Base-by-base conservation (phyloP, 2,888 invertebrate genomes). In the Agriopis leucophaearia region DNA sequence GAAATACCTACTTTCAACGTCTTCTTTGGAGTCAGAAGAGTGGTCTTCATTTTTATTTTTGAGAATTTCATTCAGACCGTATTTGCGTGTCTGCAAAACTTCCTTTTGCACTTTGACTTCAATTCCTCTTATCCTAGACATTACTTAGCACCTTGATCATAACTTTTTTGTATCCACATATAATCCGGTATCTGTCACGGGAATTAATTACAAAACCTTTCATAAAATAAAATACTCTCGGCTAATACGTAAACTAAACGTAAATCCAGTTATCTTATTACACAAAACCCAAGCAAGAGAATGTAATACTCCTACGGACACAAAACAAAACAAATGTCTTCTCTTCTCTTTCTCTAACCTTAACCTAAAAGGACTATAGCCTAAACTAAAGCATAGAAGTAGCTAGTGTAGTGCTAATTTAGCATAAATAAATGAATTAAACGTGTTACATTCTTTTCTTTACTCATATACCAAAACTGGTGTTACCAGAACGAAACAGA, bases 91-190 rank as follows among this genome's bases (percentile, higher is more conserved):
- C 72, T 86, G 85, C 73, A 84, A 78, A 58, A 82, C 82, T 77
- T 86, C 83, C 74, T 89, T 90, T 78, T 85, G 85, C 68, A 84
- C 81, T 82, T 87, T 89, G 69, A 87, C 81, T 81, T 89, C 89
- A 64, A 92, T 87, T 78, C 86, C 89, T 77, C 88, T 88, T 75
- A 89, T 91, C 82, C 91, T 90, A 80, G 92, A 92, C 70, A 74
- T 75, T 66, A 66, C 54, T 68, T 59, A 60, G 15, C 47, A 61
- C 50, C 66, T 48, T 70, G 47, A 13, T 51, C 55, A 69, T 74
- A 68, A 42, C 63, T 58, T 27, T 40, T 45, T 51, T 57, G 52
- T 57, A 35, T 35, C 10, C 40, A 40, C 27, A 50, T 51, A 51
- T 63, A 52, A 10, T 36, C 12, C 27, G 40, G n/a, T 48, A 12